Base-by-base conservation (phyloP, 1,140 invertebrate genomes). In the Pseudomyrmex sp. region DNA sequence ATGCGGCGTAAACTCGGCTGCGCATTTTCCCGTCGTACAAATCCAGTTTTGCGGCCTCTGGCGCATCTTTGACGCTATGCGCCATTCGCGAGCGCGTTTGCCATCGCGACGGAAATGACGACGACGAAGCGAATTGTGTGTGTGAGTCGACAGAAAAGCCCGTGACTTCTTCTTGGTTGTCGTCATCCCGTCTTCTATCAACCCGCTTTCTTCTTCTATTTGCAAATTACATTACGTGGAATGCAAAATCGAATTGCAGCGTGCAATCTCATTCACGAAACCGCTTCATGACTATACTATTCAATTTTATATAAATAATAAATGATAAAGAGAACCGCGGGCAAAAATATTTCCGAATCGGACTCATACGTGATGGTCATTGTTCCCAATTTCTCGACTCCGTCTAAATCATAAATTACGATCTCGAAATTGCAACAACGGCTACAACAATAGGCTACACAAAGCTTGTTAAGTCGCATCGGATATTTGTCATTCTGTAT, bases 11-110 rank as follows among this genome's bases (percentile, higher is more conserved):
- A 44, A 58, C 26, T 20, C 44, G 18, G 48, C 66, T 73, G 73
- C 80, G 72, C 84, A 88, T 88, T 88, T 88, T 56, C 80, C 62
- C 69, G 48, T 61, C 63, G 80, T 88, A 88, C 87, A 88, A 88
- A 89, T 88, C 63, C 72, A 89, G 84, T 89, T 89, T 52, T 89
- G 63, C 87, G 52, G 74, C 79, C 84, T 44, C 58, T 63, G 84
- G 69, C 84, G 79, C 75, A 83, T 89, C 84, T 79, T 88, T 83
- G 75, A 76, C 80, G 65, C 84, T 88, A 88, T 80, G 84, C 88
- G 70, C 86, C 84, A 89, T 80, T 72, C 75, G 76, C 62, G 56
- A 58, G 54, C 54, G 68, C 80, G 76, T 66, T 84, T 20, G 70
- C 83, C 65, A 61, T 66, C 74, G 70, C 74, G 50, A 52, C 79